phyloP scores from a whole-genome alignment of 1,140 invertebrate genomes.

The Coptotermes formosanus region DNA sequence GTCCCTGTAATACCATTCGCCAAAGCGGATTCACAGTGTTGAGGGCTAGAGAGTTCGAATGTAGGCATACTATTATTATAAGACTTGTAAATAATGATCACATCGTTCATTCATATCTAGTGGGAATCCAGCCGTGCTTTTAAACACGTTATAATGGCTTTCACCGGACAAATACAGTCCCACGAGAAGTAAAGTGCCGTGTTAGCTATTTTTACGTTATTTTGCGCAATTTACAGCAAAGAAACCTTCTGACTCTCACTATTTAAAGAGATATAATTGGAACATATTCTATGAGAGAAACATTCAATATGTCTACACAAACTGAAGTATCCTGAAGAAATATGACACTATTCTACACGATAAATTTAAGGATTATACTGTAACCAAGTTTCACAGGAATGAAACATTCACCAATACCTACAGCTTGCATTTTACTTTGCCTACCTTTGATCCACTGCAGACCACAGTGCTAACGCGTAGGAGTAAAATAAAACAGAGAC shows the following conservation, averaged over 20 bases:
- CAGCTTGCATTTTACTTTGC: too few relatives aligned
- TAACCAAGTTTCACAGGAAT: too few relatives aligned
- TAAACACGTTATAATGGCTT: neutral
- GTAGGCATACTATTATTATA: neutral
- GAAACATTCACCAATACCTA: too few relatives aligned
- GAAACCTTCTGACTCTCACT: neutral
- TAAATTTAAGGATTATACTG: too few relatives aligned
- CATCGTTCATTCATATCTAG: neutral
- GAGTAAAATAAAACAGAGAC: too few relatives aligned
- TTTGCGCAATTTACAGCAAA: neutral
- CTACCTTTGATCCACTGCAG: too few relatives aligned
- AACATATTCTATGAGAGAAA: neutral
- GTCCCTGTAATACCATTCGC: neutral
- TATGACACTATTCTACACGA: neutral
- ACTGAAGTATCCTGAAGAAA: neutral
- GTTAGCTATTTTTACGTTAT: neutral
- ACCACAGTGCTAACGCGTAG: too few relatives aligned
- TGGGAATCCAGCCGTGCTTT: neutral
- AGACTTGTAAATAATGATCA: slow-evolving; percentile 4
- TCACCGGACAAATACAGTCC: neutral
- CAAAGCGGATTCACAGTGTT: neutral
- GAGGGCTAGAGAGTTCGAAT: neutral
- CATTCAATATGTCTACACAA: neutral
- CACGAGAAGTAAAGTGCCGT: neutral
- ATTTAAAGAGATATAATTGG: neutral